Evolutionary conservation across 2,888 invertebrate species (phyloP).

Genomic region (Hemaris fuciformis): DNA sequence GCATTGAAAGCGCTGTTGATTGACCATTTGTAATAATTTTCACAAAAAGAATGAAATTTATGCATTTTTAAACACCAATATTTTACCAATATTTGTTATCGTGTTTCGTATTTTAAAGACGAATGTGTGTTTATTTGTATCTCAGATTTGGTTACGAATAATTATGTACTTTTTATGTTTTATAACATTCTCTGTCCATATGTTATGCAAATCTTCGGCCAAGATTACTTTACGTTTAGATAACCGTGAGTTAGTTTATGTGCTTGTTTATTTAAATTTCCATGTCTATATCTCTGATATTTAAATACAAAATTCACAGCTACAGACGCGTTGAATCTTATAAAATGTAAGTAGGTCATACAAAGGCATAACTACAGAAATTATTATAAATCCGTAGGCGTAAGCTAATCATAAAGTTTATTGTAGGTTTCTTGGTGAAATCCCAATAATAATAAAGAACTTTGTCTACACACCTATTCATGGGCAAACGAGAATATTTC

Average conservation of each 20-base stretch:
- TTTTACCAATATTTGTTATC: not conserved
- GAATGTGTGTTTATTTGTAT: not conserved
- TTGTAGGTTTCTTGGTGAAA: not conserved
- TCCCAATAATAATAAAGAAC: not conserved
- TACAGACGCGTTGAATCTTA: not conserved
- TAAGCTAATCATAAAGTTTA: not conserved
- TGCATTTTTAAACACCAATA: not conserved
- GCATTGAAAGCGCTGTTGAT: constrained; percentile 27
- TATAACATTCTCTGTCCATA: not conserved
- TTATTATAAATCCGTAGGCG: constrained; percentile 9
- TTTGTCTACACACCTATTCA: not conserved
- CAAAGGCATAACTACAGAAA: constrained; percentile 6
- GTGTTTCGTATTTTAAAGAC: not conserved
- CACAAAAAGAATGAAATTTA: not conserved
- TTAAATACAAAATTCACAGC: constrained; percentile 5
- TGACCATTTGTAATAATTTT: constrained; percentile 15
- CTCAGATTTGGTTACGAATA: not conserved
- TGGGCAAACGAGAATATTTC: not conserved
- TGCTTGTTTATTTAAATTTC: constrained; percentile 11
- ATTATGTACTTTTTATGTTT: not conserved
- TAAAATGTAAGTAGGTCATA: constrained; percentile 8
- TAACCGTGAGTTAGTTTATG: constrained; percentile 11
- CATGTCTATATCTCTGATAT: constrained; percentile 4
- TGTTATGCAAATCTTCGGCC: constrained; percentile 7
- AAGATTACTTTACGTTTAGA: constrained; percentile 2